Evolutionary conservation across 2,888 invertebrate genomes (phyloP).

Genomic region (Temnothorax rugatulus): DNA sequence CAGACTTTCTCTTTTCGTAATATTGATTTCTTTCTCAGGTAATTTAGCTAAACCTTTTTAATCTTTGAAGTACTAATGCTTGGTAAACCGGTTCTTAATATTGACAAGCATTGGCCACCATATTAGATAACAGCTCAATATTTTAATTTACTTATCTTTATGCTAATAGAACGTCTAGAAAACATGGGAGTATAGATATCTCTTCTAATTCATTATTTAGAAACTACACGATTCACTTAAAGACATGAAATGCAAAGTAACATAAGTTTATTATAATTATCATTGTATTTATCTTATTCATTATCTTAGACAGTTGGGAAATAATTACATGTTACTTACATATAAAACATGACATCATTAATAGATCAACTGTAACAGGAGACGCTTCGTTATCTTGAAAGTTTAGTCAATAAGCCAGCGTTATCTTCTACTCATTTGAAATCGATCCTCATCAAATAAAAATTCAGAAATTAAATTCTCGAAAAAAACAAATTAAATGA

Average conservation of each 20-base stretch:
- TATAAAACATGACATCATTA: not conserved
- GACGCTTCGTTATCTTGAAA: not conserved
- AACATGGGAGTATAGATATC: not conserved
- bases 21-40: not conserved
- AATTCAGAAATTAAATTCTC: not conserved
- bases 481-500: not conserved
- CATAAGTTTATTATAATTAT: not conserved
- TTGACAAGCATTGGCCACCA: not conserved
- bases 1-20: not conserved
- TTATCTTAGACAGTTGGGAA: not conserved
- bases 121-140: not conserved
- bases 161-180: slow-evolving; percentile 14
- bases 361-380: too few species aligned
- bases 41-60: slow-evolving; percentile 4
- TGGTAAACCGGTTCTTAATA: slow-evolving; percentile 16
- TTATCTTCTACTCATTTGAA: not conserved
- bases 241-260: not conserved
- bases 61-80: slow-evolving; percentile 5
- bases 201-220: slow-evolving; percentile 6
- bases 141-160: slow-evolving; percentile 22
- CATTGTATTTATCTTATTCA: not conserved
- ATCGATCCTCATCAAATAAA: not conserved
- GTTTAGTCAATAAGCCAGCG: not conserved
- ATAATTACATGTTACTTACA: not conserved
- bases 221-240: not conserved